Evolutionary conservation across 2,113 vertebrate genomes (phyloP).

Genomic region (Hippocampus abdominalis): DNA sequence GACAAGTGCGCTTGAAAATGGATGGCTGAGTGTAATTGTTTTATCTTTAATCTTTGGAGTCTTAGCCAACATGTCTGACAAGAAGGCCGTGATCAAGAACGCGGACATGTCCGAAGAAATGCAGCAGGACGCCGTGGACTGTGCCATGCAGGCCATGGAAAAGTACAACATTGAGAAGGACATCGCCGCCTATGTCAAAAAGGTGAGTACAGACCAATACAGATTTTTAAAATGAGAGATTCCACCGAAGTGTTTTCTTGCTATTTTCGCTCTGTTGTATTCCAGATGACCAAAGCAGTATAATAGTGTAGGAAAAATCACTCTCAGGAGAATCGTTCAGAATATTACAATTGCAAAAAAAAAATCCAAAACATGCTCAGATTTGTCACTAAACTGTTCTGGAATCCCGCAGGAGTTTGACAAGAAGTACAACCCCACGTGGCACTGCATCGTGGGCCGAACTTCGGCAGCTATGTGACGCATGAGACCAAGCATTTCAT

Average conservation of each 20-base stretch:
- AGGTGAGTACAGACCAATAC: conserved; percentile 71
- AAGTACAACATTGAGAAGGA: conserved; percentile 99
- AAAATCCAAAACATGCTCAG: no score
- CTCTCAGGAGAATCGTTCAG: no score
- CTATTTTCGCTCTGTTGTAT: no score
- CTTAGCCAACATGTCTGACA: conserved; percentile 87
- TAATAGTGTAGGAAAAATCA: no score
- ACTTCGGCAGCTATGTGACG: conserved; percentile 98
- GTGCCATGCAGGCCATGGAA: conserved; percentile 96
- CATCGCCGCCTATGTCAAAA: conserved; percentile 97
- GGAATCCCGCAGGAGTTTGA: conserved; percentile 86
- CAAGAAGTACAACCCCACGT: conserved; percentile 99
- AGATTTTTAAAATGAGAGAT: background rate
- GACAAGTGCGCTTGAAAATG: background rate
- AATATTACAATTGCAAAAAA: background rate
- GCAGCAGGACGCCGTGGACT: conserved; percentile 98
- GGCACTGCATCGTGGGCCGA: conserved; percentile 99
- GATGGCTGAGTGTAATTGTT: background rate
- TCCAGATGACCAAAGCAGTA: no score
- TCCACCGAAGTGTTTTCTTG: no score
- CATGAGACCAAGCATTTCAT: conserved; percentile 99
- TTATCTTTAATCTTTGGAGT: conserved; percentile 5
- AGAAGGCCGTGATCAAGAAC: conserved; percentile 98
- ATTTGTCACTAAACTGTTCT: background rate
- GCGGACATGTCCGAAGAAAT: conserved; percentile 99